phyloP scores from a whole-genome alignment of 2,113 vertebrate genomes.

The Chlamydotis undulata region DNA sequence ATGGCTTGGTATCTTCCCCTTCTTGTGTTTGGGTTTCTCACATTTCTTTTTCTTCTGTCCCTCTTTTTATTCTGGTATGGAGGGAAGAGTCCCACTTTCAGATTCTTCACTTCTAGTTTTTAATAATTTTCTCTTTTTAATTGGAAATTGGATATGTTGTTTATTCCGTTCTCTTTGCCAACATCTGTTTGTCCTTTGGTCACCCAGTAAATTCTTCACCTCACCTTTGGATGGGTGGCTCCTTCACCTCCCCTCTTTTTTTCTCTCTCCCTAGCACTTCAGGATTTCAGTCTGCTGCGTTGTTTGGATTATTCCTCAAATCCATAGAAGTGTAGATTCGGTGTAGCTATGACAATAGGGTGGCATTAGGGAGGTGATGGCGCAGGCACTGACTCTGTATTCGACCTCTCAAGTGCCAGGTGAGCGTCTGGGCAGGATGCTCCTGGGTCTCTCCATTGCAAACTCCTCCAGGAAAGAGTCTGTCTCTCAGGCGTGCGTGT shows the following conservation, averaged over 20 bases:
- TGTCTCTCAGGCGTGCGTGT: fast-evolving
- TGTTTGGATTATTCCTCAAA: not conserved
- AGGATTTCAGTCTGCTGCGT: not conserved
- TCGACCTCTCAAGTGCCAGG: not conserved
- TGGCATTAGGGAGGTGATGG: not conserved
- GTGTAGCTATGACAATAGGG: fast-evolving
- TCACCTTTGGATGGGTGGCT: not conserved
- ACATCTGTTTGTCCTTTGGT: not conserved
- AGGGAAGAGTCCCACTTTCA: not conserved
- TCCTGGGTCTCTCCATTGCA: not conserved
- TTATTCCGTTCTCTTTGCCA: not conserved
- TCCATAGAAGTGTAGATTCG: not conserved
- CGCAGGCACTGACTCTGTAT: not conserved
- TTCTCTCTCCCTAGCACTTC: not conserved
- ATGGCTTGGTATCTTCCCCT: conserved; percentile 27
- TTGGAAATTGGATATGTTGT: not conserved
- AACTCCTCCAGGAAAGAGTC: not conserved
- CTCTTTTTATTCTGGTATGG: not conserved
- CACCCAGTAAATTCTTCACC: not conserved
- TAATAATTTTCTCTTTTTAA: not conserved
- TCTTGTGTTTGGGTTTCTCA: not conserved
- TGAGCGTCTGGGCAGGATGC: not conserved
- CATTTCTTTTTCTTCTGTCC: not conserved
- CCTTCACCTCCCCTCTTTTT: not conserved
- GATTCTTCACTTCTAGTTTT: not conserved